Percentiles rank a stretch among this genome's conserved stretches.
phyloP scores from a whole-genome alignment of 2,113 vertebrate species.

The Rhynchomys soricoides region DNA sequence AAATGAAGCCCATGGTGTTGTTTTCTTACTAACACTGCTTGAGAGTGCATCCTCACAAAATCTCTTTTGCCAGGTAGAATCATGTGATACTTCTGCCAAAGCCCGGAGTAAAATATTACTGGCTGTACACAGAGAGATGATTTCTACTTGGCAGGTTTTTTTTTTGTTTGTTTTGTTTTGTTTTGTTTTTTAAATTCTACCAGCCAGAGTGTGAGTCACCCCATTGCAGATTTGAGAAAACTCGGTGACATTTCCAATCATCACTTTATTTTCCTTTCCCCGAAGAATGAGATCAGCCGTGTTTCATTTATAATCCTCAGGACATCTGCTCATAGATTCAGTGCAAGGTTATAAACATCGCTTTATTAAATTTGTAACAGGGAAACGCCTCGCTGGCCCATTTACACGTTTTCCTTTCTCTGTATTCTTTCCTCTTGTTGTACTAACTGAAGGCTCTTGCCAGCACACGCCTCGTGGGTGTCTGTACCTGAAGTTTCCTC shows the following conservation, averaged over 20 bases:
- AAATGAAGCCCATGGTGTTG: neutral
- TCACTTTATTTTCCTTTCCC: conserved; percentile 41
- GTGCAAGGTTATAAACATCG: neutral
- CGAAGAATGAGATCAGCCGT: neutral
- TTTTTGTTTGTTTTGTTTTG: neutral
- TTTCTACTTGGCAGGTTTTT: neutral
- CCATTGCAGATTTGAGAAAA: neutral
- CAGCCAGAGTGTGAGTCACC: neutral
- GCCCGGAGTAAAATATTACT: neutral
- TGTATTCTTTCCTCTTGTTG: neutral
- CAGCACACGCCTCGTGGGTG: neutral
- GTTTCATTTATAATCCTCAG: conserved; percentile 23
- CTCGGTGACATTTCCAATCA: neutral
- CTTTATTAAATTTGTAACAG: neutral
- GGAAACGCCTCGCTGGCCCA: neutral
- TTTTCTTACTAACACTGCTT: neutral
- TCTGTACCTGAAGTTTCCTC: neutral
- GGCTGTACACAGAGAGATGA: neutral
- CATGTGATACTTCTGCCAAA: neutral
- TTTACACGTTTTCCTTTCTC: neutral
- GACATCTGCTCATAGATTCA: neutral
- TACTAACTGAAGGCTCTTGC: neutral
- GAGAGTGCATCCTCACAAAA: rapidly evolving
- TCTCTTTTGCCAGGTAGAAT: rapidly evolving
- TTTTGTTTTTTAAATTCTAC: neutral